Evolutionary conservation across 1,140 invertebrate genomes (phyloP), one percentile per base, ranked within the genome.

Genomic region (Coelopa frigida): DNA sequence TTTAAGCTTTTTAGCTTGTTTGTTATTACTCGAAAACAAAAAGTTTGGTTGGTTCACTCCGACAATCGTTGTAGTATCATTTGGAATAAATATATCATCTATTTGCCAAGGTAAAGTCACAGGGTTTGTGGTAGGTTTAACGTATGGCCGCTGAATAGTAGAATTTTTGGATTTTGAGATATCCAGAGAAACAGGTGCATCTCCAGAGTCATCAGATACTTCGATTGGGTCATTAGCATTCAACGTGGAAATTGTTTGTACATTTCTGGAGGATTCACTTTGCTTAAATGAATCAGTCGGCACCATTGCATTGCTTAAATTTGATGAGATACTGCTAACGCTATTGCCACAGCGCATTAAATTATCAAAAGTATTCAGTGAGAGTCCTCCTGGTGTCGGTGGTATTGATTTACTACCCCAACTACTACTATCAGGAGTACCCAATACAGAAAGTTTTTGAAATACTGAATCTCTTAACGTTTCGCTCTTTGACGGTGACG

Each of bases 151-250:
- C 7, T 10, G 22, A 17, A 23, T 27, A 26, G 39, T 3, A 29
- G 37, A 14, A 18, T 35, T 5, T 5, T 33, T 33, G n/a, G n/a
- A n/a, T n/a, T n/a, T n/a, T n/a, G n/a, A n/a, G n/a, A n/a, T n/a
- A n/a, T n/a, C n/a, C n/a, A n/a, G n/a, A n/a, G n/a, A n/a, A n/a
- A n/a, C n/a, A n/a, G n/a, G 33, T 36, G 44, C 29, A 36, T 51
- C 56, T 29, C 43, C 51, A 4, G 62, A 66, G 22, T 66, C 62
- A 46, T 66, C 62, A 1, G 62, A 66, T 0, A 66, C 59, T 31
- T 66, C 62, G 27, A 66, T 66, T 5, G 62, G 62, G 36, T 66
- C 62, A 17, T 57, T 58, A 12, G 54, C 31, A 31, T 33, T 44
- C 12, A 23, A n/a, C 11, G 23, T 44, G 12, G 17, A n/a, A n/a